These are phyloP conservation scores for Hydractinia symbiolongicarpus DNA, from an alignment of 30 jellyfish, hydroid and myxozoan species.

Conservation along the genomic window DNA sequence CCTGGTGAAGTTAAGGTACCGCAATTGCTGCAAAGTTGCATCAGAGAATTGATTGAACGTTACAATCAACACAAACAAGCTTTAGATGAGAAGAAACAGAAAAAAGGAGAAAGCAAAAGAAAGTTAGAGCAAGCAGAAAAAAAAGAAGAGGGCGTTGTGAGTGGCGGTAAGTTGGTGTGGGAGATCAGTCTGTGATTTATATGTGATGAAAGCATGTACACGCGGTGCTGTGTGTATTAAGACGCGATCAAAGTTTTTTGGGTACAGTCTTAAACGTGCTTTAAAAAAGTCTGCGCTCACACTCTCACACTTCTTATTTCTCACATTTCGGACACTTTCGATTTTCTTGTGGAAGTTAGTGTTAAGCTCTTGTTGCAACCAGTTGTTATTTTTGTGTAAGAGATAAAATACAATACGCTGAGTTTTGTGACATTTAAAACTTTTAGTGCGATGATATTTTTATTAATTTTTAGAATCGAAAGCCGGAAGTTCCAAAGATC, in stretches of 20 bases:
- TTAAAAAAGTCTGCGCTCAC: background rate
- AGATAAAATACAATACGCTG: background rate
- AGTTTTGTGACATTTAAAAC: background rate
- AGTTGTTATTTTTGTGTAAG: too few relatives aligned
- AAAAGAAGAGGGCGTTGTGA: background rate
- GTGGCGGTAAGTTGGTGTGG: background rate
- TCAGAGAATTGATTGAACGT: slow-evolving; percentile 20
- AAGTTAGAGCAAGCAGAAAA: background rate
- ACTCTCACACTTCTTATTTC: background rate
- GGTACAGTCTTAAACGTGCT: background rate
- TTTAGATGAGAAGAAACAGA: background rate
- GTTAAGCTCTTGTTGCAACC: too few relatives aligned
- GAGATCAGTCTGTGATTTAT: too few relatives aligned
- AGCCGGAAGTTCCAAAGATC: too few relatives aligned
- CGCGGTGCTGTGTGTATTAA: too few relatives aligned
- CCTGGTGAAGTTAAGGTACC: slow-evolving; percentile 64
- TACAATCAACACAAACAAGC: slow-evolving; percentile 2
- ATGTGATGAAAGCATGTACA: too few relatives aligned
- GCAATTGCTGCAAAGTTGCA: slow-evolving; percentile 29
- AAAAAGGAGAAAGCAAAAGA: background rate
- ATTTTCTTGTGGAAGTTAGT: too few relatives aligned
- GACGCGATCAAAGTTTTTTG: background rate
- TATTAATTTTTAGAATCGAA: too few relatives aligned
- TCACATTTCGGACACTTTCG: background rate
- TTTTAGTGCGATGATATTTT: too few relatives aligned